Evolutionary conservation across 1,140 invertebrate genomes (phyloP).

Genomic region (Drosophila nasuta): DNA sequence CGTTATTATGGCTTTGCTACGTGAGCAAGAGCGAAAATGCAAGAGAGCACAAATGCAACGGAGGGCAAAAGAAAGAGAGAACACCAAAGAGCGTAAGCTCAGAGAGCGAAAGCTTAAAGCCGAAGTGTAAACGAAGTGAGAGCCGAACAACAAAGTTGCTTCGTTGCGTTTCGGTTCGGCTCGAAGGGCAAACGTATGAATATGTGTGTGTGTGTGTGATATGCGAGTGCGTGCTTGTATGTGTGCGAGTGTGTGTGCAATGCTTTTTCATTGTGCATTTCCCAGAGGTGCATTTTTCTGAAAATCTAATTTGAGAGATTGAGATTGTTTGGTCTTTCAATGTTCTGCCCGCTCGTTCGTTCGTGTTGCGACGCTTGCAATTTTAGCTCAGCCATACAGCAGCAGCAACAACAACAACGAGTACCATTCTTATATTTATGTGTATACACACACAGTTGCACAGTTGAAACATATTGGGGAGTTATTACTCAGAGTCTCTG

Average conservation of each 20-base stretch:
- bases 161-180: constrained; percentile 1
- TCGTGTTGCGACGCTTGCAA: constrained; percentile 79
- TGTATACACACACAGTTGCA: constrained; percentile 31
- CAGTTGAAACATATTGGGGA: constrained; percentile 69
- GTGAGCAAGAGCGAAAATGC: constrained; percentile 45
- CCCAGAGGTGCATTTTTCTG: constrained; percentile 84
- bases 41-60: constrained; percentile 17
- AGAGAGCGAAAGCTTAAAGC: constrained; percentile 18
- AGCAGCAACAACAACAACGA: constrained; percentile 25
- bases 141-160: constrained; percentile 6
- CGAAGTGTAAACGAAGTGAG: background rate
- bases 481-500: constrained; percentile 66
- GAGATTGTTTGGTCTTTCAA: constrained; percentile 84
- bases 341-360: constrained; percentile 69
- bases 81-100: constrained; percentile 19
- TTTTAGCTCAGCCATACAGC: constrained; percentile 59
- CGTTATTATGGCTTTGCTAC: constrained; percentile 67
- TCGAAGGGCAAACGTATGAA: background rate
- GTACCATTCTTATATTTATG: constrained; percentile 51
- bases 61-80: background rate
- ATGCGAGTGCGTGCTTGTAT: constrained; percentile 27
- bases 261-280: constrained; percentile 83
- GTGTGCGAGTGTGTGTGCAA: constrained; percentile 35
- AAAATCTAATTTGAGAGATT: constrained; percentile 85
- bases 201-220: constrained; percentile 24